Conservation (phyloP, 2,797 vertebrate species). For the Smutsia temminckii region DNA sequence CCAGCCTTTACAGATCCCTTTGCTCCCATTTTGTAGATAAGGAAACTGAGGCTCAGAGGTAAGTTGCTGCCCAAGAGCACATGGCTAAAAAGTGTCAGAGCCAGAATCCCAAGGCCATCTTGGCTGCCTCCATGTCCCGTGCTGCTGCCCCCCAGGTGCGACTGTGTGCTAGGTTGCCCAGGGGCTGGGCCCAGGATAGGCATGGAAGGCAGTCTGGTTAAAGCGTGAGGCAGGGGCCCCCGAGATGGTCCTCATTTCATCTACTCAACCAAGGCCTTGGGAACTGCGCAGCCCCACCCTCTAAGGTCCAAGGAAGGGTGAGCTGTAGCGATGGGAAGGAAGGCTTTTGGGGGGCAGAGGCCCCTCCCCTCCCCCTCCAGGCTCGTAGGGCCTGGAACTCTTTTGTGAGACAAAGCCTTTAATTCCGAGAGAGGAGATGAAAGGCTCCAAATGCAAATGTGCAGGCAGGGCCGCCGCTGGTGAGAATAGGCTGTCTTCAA, state of each 20-base stretch:
- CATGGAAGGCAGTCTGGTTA: neutral
- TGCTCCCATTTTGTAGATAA: neutral
- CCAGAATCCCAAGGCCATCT: neutral
- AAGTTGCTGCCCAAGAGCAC: neutral
- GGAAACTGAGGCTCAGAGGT: slow-evolving; percentile 31
- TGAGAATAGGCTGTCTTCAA: slow-evolving; percentile 68
- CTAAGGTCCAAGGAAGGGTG: accelerated
- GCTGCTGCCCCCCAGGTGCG: neutral
- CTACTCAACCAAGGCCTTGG: accelerated
- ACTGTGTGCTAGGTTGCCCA: too few species aligned
- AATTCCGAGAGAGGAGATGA: slow-evolving; percentile 71
- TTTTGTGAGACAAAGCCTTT: slow-evolving; percentile 76
- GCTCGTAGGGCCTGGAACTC: slow-evolving; percentile 53
- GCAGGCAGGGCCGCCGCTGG: neutral
- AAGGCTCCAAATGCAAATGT: slow-evolving; percentile 70
- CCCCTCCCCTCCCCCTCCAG: neutral
- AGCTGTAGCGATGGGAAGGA: neutral
- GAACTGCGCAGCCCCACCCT: accelerated
- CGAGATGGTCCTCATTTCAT: neutral
- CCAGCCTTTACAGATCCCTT: neutral
- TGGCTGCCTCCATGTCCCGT: neutral
- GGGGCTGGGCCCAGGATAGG: neutral
- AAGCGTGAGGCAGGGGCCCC: neutral
- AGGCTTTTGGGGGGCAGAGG: neutral
- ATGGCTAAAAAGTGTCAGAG: neutral